Conservation (phyloP, 2,113 vertebrate species). For the Siphamia tubifer region DNA sequence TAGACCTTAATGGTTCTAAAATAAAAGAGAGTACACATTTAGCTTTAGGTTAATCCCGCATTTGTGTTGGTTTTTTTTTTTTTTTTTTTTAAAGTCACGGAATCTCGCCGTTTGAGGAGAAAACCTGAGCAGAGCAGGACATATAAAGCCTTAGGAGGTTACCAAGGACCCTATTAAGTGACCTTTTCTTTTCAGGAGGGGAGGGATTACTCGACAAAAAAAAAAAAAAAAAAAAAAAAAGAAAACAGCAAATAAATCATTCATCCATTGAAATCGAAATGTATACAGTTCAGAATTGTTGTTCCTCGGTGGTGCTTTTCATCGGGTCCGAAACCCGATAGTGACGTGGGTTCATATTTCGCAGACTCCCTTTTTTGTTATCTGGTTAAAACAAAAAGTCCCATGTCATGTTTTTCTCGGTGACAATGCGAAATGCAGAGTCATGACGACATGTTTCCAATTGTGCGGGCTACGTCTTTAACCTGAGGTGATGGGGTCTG, state of each 20-base stretch:
- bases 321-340: slow-evolving; percentile 49
- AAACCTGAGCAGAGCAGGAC: slow-evolving; percentile 1
- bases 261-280: slow-evolving; percentile 33
- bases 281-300: slow-evolving; percentile 25
- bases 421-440: slow-evolving; percentile 25
- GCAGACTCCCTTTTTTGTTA: slow-evolving; percentile 33
- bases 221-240: slow-evolving; percentile 15
- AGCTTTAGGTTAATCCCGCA: slow-evolving; percentile 33
- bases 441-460: slow-evolving; percentile 27
- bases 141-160: slow-evolving; percentile 49
- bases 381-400: slow-evolving; percentile 10
- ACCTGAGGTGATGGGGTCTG: slow-evolving; percentile 16
- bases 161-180: slow-evolving; percentile 45
- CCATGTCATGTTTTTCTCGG: slow-evolving; percentile 33
- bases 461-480: slow-evolving; percentile 17
- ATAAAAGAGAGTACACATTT: background rate
- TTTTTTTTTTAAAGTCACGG: slow-evolving; percentile 42
- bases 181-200: slow-evolving; percentile 29
- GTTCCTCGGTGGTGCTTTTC: slow-evolving; percentile 30
- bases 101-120: slow-evolving; percentile 17
- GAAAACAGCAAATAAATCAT: slow-evolving; percentile 43
- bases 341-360: slow-evolving; percentile 50
- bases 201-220: slow-evolving; percentile 40
- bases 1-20: background rate
- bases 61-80: slow-evolving; percentile 42